Conservation (phyloP, 2,888 invertebrate species). For the Drosophila neutralis region DNA sequence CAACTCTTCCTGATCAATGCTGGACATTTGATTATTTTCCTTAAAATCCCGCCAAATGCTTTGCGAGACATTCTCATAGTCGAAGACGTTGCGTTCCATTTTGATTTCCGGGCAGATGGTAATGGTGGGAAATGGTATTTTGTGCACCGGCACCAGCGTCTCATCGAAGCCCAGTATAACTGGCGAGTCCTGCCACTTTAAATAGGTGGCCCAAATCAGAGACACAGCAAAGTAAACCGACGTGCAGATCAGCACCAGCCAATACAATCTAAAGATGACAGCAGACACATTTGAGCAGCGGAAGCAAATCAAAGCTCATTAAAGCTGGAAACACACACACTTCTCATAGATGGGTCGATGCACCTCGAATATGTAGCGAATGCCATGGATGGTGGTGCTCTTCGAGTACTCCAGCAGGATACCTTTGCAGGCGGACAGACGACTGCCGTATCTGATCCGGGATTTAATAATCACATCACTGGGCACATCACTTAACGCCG, state of each 20-base stretch:
- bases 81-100: constrained; percentile 79
- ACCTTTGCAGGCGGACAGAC: constrained; percentile 79
- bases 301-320: background rate
- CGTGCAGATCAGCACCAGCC: constrained; percentile 77
- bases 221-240: constrained; percentile 81
- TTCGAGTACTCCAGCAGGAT: constrained; percentile 82
- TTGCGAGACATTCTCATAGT: constrained; percentile 74
- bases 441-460: constrained; percentile 82
- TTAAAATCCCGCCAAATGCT: constrained; percentile 64
- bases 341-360: constrained; percentile 83
- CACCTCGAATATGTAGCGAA: constrained; percentile 83
- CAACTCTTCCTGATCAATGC: constrained; percentile 60
- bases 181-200: constrained; percentile 82
- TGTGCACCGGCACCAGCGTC: constrained; percentile 81
- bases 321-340: constrained; percentile 49
- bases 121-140: constrained; percentile 83
- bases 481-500: constrained; percentile 82
- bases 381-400: constrained; percentile 82
- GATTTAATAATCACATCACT: constrained; percentile 83
- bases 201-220: constrained; percentile 80
- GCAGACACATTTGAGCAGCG: background rate
- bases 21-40: constrained; percentile 40
- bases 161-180: constrained; percentile 83
- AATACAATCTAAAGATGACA: constrained; percentile 71
- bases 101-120: constrained; percentile 84